Conservation (phyloP, 1,140 invertebrate species). For the Colletes latitarsis region DNA sequence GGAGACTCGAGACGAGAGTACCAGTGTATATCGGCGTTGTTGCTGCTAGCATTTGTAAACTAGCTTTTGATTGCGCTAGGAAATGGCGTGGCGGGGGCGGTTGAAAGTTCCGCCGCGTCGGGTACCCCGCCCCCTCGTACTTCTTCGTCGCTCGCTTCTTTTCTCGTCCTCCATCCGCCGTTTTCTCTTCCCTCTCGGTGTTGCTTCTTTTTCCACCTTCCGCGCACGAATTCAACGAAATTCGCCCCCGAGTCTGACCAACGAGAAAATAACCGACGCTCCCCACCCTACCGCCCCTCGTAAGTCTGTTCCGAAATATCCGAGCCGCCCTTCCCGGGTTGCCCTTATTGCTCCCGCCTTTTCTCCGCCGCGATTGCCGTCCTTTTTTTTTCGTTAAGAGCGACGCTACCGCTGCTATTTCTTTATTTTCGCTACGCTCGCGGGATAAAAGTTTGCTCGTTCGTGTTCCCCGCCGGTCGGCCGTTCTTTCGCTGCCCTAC, state of each 20-base stretch:
- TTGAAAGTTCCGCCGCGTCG: conserved; percentile 56
- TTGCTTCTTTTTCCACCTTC: conserved; percentile 6
- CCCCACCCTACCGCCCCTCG: not conserved
- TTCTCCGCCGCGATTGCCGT: conserved; percentile 21
- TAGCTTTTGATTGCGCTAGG: conserved; percentile 71
- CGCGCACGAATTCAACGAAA: conserved; percentile 62
- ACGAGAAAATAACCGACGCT: conserved; percentile 71
- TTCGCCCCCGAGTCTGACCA: conserved; percentile 59
- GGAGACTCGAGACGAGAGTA: conserved; percentile 32
- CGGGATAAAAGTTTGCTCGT: conserved; percentile 33
- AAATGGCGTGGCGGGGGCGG: conserved; percentile 60
- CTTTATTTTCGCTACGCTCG: conserved; percentile 9
- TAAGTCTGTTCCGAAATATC: conserved; percentile 65
- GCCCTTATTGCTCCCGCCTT: conserved; percentile 8
- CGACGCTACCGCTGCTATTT: not conserved
- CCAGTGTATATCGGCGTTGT: conserved; percentile 50
- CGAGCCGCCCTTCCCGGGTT: not conserved
- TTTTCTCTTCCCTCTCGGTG: conserved; percentile 21
- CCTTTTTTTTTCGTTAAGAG: conserved; percentile 14
- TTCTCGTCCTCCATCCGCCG: too few relatives aligned
- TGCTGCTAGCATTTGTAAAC: conserved; percentile 71
- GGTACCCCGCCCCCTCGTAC: not conserved
- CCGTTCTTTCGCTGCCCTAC: not conserved
- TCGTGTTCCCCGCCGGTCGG: not conserved
- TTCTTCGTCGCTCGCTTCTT: conserved; percentile 24